Base-by-base conservation (phyloP, 2,888 invertebrate genomes). In the Drosophila sordidula region DNA sequence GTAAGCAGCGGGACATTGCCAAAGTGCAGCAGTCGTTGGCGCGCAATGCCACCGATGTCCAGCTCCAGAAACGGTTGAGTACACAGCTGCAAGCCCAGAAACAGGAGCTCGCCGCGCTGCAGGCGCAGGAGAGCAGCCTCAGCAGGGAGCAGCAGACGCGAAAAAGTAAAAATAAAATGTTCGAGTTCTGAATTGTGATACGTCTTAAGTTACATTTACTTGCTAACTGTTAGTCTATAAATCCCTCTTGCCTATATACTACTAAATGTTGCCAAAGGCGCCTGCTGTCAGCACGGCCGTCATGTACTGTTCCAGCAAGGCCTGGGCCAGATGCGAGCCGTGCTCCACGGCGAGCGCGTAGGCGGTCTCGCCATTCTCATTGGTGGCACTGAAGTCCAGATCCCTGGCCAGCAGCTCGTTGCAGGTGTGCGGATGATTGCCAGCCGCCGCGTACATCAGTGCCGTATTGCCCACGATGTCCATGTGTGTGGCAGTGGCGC, bases 381-480 rank as follows among this genome's bases (percentile, higher is more conserved):
- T 98, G 66, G 95, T 94, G 67, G 95, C 93, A 4, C 96, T 96
- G 78, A 98, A 93, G 91, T 97, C 96, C 32, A 97, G 96, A 61
- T 97, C 97, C 87, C 95, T 93, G 18, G 95, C 93, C 49, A 98
- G 93, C 56, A 98, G 93, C 91, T 97, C 96, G 89, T 97, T 96
- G 87, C 97, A 97, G 64, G 97, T 96, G 90, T 97, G 96, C 1
- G 97, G 96, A 93, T 98, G 97, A 93, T 98, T 97, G 9, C 96
- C 97, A 83, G 95, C 95, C 5, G 97, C 97, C 51, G 98, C 97
- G 93, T 97, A 98, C 95, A 98, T 98, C 55, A 98, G 92, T 1
- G 98, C 96, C 44, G 97, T 97, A 90, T 97, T 97, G 55, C 97
- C 97, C 89, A 96, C 96, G 93, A 97, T 96, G 93, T 98, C 98